phyloP scores from a whole-genome alignment of 2,797 vertebrate species.

The Nasua narica region DNA sequence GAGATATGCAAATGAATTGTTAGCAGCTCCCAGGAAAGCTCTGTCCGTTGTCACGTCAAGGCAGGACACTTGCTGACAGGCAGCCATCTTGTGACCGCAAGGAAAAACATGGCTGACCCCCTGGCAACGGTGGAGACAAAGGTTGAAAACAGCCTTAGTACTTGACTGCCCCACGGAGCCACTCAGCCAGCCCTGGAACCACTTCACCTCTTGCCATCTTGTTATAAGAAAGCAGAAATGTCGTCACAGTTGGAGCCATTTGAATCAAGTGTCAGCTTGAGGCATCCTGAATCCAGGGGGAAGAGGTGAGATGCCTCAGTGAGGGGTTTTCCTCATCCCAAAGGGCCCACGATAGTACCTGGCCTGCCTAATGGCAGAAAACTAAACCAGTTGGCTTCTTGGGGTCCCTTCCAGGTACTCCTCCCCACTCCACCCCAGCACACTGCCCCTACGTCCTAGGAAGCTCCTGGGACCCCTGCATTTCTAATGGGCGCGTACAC shows the following conservation, averaged over 20 bases:
- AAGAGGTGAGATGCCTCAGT: neutral
- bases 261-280: neutral
- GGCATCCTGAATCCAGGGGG: neutral
- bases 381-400: neutral
- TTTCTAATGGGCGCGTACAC: fast-evolving
- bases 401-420: neutral
- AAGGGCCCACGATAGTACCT: neutral
- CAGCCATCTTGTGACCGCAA: neutral
- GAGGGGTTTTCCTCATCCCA: neutral
- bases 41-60: neutral
- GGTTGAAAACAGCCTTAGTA: neutral
- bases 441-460: neutral
- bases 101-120: neutral
- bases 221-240: neutral
- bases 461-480: neutral
- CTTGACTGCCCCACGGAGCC: neutral
- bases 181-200: neutral
- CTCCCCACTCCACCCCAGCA: neutral
- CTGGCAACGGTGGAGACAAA: neutral
- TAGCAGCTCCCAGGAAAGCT: neutral
- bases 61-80: neutral
- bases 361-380: neutral
- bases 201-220: neutral
- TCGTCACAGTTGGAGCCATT: neutral
- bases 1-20: neutral